Base-by-base conservation (phyloP, 2,113 vertebrate species). In the Addax nasomaculatus region DNA sequence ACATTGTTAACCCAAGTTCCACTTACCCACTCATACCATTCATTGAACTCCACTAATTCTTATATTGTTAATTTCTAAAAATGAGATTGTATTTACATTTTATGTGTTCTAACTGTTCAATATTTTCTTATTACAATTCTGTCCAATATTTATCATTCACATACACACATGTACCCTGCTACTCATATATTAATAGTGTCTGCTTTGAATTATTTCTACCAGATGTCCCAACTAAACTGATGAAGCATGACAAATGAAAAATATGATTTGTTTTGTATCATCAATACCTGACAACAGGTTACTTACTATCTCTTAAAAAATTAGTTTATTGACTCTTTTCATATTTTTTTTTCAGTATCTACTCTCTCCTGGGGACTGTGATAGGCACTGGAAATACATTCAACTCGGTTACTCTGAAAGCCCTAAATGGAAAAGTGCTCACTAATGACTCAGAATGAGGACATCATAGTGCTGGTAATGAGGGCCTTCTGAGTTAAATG, bases 171-270 rank as follows among this genome's bases (percentile, higher is more conserved):
- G 6, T 17, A 16, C 55, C 51, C 19, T 94, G 29, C 27, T 36
- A 81, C 14, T 39, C 14, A 58, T 36, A 21, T 55, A 11, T 85
- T 45, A 89, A 78, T 29, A 64, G 11, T 25, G n/a, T 76, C 89
- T 79, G 29, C 25, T 29, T 83, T 58, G 21, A 6, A 85, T 51
- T 43, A 6, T 58, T 53, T 73, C 39, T 67, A n/a, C 13, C 39
- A 89, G n/a, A 73, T 79, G 23, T 29, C 25, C 30, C 30, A 49
- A 81, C 49, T 91, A 84, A 86, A 79, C 29, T 58, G 79, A 67
- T 49, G 51, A 83, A 84, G 79, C 60, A 29, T 86, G 62, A 76
- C 49, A 94, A 81, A 85, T 90, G 43, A 96, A 97, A 95, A 78
- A 81, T 27, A 60, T n/a, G 19, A 83, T 58, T 81, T 62, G 13